These are phyloP conservation scores for Leontocebus nigricollis DNA, from an alignment of 2,797 vertebrate species.

Conservation along the genomic window DNA sequence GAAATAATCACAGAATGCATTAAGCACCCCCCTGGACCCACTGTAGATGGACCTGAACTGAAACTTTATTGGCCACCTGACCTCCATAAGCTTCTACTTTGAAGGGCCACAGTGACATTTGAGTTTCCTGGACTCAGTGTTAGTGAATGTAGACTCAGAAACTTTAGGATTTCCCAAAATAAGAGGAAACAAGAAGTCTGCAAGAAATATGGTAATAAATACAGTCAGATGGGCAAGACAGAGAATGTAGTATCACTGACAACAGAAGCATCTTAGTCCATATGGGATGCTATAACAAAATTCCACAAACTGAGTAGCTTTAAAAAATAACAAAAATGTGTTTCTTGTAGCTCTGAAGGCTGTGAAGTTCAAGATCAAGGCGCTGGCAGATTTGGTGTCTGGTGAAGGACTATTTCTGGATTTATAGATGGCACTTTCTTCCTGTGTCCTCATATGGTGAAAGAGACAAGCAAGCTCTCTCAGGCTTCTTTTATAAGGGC, in stretches of 20 bases:
- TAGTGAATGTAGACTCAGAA: neutral
- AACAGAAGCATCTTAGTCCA: neutral
- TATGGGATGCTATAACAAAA: neutral
- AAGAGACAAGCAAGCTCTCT: neutral
- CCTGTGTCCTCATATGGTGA: neutral
- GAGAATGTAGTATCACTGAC: neutral
- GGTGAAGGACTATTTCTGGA: neutral
- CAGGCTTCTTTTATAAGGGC: neutral
- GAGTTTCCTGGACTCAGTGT: neutral
- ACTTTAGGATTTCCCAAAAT: neutral
- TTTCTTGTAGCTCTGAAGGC: neutral
- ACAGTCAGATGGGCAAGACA: neutral
- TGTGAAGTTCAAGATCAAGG: neutral
- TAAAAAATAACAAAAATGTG: neutral
- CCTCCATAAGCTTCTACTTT: neutral
- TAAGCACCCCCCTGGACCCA: neutral
- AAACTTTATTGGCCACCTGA: neutral
- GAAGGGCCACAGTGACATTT: neutral
- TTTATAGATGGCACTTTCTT: neutral
- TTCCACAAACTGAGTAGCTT: neutral
- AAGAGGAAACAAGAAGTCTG: neutral
- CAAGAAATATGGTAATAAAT: neutral
- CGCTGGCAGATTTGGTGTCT: neutral
- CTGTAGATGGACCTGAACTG: neutral
- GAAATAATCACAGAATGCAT: neutral